Conservation (phyloP, 2,113 vertebrate species). For the Nannospalax galili region DNA sequence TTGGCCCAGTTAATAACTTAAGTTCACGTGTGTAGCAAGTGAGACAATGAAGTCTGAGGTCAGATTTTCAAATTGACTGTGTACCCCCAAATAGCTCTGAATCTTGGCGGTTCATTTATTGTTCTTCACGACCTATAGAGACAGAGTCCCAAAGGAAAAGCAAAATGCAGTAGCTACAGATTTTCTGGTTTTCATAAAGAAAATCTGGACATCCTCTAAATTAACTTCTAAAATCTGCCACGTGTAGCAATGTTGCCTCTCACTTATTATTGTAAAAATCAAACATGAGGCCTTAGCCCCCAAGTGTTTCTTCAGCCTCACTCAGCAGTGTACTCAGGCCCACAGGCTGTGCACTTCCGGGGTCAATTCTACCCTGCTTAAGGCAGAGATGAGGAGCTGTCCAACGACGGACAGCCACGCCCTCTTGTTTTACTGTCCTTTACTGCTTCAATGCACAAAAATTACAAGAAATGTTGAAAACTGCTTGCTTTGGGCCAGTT, state of each 20-base stretch:
- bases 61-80: neutral
- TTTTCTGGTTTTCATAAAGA: neutral
- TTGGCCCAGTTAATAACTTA: neutral
- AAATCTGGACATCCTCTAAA: neutral
- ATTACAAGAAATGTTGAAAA: conserved; percentile 19
- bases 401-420: neutral
- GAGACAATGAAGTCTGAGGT: neutral
- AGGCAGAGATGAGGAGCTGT: neutral
- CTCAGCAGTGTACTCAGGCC: neutral
- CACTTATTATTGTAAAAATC: neutral
- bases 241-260: neutral
- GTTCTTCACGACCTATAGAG: neutral
- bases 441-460: neutral
- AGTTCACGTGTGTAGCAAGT: neutral
- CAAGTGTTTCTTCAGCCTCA: neutral
- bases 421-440: neutral
- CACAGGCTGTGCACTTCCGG: neutral
- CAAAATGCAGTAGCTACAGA: neutral
- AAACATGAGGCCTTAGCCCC: neutral
- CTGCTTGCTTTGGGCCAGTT: neutral
- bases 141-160: neutral
- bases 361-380: neutral
- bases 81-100: neutral
- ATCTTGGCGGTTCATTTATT: neutral
- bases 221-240: neutral